These are phyloP conservation scores for Cladorhizidae sp. DNA, from an alignment of 37 sponge, comb jelly and placozoan genomes.

Conservation along the genomic window DNA sequence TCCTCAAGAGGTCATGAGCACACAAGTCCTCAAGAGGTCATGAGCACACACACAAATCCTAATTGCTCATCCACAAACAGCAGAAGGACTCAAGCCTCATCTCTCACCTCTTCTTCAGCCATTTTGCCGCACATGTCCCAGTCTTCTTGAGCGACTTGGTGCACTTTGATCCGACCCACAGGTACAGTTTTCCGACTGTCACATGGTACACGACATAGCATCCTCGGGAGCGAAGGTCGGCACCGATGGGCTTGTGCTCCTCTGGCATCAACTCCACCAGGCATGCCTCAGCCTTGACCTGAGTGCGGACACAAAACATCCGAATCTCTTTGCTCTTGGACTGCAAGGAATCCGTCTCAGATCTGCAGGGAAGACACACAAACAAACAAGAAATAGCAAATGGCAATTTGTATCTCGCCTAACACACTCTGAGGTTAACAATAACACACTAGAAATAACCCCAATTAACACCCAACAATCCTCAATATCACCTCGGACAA, in stretches of 20 bases:
- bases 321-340: conserved; percentile 8
- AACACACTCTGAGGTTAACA: too few species aligned
- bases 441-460: too few species aligned
- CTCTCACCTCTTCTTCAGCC: conserved; percentile 41
- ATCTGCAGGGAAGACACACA: conserved; percentile 17
- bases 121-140: conserved; percentile 34
- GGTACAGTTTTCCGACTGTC: conserved; percentile 15
- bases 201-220: conserved; percentile 67
- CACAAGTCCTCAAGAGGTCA: background rate
- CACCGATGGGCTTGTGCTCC: conserved; percentile 17
- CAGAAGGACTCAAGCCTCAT: background rate
- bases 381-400: background rate
- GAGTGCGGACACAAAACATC: conserved; percentile 59
- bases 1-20: background rate
- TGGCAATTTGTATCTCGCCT: too few species aligned
- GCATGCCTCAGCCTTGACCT: conserved; percentile 48
- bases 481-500: background rate
- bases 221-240: conserved; percentile 60
- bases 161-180: conserved; percentile 71
- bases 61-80: background rate
- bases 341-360: conserved; percentile 32
- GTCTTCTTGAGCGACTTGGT: conserved; percentile 23
- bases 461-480: background rate
- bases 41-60: too few species aligned
- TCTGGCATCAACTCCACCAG: conserved; percentile 58